Evolutionary conservation across 2,888 invertebrate species (phyloP).

Genomic region (Chironomus riparius): DNA sequence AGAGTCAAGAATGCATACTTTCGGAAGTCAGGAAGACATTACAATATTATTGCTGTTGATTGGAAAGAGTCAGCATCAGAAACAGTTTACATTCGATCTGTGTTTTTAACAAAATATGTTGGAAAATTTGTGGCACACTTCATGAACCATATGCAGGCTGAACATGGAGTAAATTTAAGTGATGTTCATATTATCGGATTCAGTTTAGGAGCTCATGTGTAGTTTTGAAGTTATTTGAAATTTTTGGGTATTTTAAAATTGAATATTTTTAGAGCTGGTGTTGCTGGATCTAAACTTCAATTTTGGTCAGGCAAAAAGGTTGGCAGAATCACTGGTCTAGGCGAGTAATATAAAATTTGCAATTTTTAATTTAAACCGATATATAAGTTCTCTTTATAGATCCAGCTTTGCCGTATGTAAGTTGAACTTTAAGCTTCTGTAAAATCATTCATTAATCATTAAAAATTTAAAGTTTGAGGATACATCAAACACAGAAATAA

Average conservation of each 20-base stretch:
- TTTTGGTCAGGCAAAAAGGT: slow-evolving; percentile 38
- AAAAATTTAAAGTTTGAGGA: slow-evolving; percentile 40
- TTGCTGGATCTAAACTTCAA: slow-evolving; percentile 46
- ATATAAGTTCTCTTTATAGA: not conserved
- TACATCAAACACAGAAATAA: slow-evolving; percentile 38
- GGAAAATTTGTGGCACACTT: slow-evolving; percentile 38
- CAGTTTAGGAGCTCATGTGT: slow-evolving; percentile 31
- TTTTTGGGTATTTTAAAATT: no score
- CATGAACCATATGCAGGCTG: slow-evolving; percentile 28
- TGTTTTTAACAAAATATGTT: slow-evolving; percentile 38
- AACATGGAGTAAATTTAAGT: slow-evolving; percentile 28
- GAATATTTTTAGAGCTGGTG: slow-evolving; percentile 43
- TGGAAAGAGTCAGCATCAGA: slow-evolving; percentile 40
- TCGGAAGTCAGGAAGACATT: no score
- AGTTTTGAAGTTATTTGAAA: no score
- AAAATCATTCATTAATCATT: no score
- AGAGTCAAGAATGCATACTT: no score
- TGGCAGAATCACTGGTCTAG: slow-evolving; percentile 50
- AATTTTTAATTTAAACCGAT: no score
- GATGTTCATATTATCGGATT: slow-evolving; percentile 39
- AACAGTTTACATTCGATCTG: slow-evolving; percentile 40
- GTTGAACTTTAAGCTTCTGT: not conserved
- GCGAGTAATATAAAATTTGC: no score
- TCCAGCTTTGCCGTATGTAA: slow-evolving; percentile 33
- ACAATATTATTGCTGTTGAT: slow-evolving; percentile 32